A percentile compares a stretch with the other conserved stretches of the same genome.
Conservation (phyloP, 2,797 vertebrate genomes). For the Sebastes paucispinis region DNA sequence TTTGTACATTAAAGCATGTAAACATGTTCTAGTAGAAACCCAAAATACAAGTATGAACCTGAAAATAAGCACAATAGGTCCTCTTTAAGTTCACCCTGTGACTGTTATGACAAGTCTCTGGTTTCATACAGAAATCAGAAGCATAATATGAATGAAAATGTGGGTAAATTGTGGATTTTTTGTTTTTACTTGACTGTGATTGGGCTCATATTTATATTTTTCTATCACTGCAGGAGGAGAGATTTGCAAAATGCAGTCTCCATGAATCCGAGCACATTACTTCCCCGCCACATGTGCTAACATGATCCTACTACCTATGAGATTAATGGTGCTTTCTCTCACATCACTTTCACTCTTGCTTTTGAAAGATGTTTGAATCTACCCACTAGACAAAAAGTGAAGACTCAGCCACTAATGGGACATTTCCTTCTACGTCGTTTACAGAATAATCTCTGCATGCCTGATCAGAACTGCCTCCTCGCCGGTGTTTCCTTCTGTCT, state of each 20-base stretch:
- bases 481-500: constrained; percentile 1
- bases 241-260: background rate
- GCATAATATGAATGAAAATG: background rate
- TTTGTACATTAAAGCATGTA: no score
- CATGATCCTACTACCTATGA: background rate
- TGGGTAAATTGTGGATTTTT: background rate
- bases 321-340: background rate
- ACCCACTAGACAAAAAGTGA: background rate
- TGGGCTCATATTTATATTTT: background rate
- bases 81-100: background rate
- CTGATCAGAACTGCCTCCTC: background rate
- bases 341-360: constrained; percentile 8
- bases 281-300: background rate
- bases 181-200: background rate
- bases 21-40: no score
- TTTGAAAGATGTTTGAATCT: background rate
- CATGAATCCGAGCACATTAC: background rate
- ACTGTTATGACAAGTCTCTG: background rate
- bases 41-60: no score
- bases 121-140: background rate
- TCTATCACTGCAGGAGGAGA: background rate
- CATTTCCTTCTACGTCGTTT: constrained; percentile 77
- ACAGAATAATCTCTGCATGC: constrained; percentile 60
- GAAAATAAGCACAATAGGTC: no score
- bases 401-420: background rate